These are phyloP conservation scores for Ranitomeya variabilis DNA, from an alignment of 2,113 vertebrate species.

Conservation along the genomic window DNA sequence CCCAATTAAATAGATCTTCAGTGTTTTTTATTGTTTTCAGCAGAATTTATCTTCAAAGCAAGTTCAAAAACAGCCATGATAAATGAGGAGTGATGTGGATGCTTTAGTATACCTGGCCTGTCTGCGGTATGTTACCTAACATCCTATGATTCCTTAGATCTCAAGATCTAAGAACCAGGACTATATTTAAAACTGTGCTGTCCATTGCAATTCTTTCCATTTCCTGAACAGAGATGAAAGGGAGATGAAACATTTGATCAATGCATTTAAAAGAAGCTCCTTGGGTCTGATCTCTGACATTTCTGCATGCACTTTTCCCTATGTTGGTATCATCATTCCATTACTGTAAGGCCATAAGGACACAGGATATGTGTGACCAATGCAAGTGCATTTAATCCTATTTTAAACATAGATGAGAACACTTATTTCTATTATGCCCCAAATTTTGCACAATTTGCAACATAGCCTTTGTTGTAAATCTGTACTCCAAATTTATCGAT, in stretches of 20 bases:
- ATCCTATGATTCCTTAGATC: constrained; percentile 44
- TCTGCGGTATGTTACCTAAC: constrained; percentile 1
- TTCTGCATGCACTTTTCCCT: background rate
- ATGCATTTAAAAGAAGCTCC: constrained; percentile 11
- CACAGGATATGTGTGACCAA: background rate
- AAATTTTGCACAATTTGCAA: too few species aligned
- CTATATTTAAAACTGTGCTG: constrained; percentile 39
- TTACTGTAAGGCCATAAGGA: background rate
- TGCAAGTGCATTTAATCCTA: too few species aligned
- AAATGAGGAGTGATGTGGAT: background rate
- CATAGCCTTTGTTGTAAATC: too few species aligned
- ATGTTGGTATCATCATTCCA: background rate
- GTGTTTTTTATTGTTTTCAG: background rate
- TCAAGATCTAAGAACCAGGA: constrained; percentile 38
- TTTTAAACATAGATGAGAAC: too few species aligned
- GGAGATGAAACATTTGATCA: constrained; percentile 34
- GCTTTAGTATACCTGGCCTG: constrained; percentile 18
- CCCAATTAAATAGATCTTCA: constrained; percentile 9
- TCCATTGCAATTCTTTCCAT: constrained; percentile 9
- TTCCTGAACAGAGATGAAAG: constrained; percentile 43
- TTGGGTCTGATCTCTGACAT: background rate
- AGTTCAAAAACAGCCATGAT: background rate
- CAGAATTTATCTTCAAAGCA: constrained; percentile 21
- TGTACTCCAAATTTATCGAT: too few species aligned
- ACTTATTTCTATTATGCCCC: too few species aligned